A percentile compares a stretch with the other conserved stretches of the same genome.
Evolutionary conservation across 2,888 invertebrate species (phyloP).

Genomic region (Theretra japonica): DNA sequence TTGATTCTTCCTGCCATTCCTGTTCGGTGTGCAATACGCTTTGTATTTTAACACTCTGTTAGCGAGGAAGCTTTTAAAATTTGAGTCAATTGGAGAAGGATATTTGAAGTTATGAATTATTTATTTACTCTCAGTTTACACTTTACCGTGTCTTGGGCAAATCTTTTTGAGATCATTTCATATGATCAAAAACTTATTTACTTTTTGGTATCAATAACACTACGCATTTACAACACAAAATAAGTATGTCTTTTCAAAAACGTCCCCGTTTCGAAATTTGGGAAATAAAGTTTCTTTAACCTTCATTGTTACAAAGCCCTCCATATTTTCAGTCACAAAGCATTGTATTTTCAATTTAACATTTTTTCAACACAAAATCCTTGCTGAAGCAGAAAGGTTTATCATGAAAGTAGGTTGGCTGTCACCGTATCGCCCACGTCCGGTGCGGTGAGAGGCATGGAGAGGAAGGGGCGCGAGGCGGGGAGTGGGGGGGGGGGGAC

Average conservation of each 20-base stretch:
- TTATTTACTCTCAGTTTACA: too few species aligned
- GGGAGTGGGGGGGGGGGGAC: slow-evolving; percentile 41
- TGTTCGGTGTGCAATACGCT: neutral
- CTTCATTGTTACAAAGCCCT: neutral
- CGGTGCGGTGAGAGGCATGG: neutral
- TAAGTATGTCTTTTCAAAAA: too few species aligned
- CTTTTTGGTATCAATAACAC: too few species aligned
- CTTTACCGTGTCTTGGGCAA: too few species aligned
- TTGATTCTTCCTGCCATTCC: neutral
- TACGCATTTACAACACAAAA: too few species aligned
- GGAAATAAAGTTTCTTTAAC: too few species aligned
- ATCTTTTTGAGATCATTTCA: too few species aligned
- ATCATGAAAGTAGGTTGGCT: slow-evolving; percentile 23
- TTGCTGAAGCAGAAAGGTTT: neutral
- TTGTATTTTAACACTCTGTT: neutral
- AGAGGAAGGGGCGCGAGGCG: slow-evolving; percentile 7
- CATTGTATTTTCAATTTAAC: neutral
- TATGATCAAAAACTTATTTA: too few species aligned
- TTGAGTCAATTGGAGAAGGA: too few species aligned
- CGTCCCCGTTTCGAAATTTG: neutral
- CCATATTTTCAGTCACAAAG: neutral
- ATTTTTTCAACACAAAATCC: neutral
- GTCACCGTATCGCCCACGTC: slow-evolving; percentile 22
- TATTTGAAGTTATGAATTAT: too few species aligned
- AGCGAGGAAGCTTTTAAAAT: neutral